A percentile compares a stretch with the other conserved stretches of the same genome.
phyloP scores from a whole-genome alignment of 2,888 invertebrate species.

The Drosophila antonietae region DNA sequence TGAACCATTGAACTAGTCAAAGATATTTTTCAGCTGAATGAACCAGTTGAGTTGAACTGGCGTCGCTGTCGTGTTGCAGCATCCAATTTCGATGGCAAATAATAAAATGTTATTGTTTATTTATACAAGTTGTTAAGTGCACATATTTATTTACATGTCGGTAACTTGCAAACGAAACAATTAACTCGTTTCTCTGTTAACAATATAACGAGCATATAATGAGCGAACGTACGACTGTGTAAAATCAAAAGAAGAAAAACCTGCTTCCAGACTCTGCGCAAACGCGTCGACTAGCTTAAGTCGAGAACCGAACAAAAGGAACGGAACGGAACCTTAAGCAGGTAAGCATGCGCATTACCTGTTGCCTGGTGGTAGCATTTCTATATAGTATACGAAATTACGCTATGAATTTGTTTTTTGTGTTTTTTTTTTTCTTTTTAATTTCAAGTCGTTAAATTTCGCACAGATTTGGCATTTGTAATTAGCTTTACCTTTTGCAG shows the following conservation, averaged over 20 bases:
- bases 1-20: conserved; percentile 38
- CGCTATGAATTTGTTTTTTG: not conserved
- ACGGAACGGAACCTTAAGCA: conserved; percentile 25
- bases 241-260: conserved; percentile 24
- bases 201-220: conserved; percentile 41
- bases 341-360: conserved; percentile 39
- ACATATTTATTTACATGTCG: conserved; percentile 38
- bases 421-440: not conserved
- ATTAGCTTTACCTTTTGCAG: conserved; percentile 32
- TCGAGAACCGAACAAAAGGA: conserved; percentile 35
- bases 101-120: conserved; percentile 70
- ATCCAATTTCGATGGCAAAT: conserved; percentile 43
- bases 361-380: not conserved
- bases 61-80: conserved; percentile 56
- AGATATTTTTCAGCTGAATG: conserved; percentile 29
- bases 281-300: conserved; percentile 46
- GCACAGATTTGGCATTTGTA: conserved; percentile 30
- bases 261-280: conserved; percentile 49
- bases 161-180: conserved; percentile 30
- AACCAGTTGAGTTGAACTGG: conserved; percentile 55
- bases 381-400: conserved; percentile 4
- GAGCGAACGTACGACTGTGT: conserved; percentile 13
- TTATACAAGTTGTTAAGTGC: conserved; percentile 55
- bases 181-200: conserved; percentile 28
- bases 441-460: conserved; percentile 15